Evolutionary conservation across 2,888 invertebrate genomes (phyloP), one percentile per base, ranked within the genome.

Genomic region (Erynnis tages): DNA sequence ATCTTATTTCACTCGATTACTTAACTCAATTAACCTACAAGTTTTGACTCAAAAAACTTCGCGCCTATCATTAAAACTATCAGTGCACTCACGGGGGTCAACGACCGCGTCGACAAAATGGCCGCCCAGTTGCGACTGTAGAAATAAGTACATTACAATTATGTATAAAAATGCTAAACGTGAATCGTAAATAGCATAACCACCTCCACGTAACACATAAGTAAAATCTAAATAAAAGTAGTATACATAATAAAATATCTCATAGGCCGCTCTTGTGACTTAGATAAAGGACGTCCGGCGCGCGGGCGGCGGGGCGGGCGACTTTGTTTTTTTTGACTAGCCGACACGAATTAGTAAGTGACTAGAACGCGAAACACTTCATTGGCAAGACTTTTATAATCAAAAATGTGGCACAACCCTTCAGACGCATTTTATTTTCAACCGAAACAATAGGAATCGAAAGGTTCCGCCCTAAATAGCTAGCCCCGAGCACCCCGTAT

Each of bases 301-400:
- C 35, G 59, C 41, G 63, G 54, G 56, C 14, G 62, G 49, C n/a
- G 56, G 54, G 34, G 57, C 54, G 52, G 59, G 60, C 43, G 54
- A 41, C 49, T 52, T 57, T 53, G 48, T 53, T 52, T 38, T 34
- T 62, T 76, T 79, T 87, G 87, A 87, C 87, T 87, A 87, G 87
- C 84, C 87, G 75, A 83, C 82, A 83, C 82, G 78, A 80, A 79
- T 80, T 72, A 78, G 79, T 71, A 75, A 85, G 73, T 87, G 88
- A 88, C 88, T 88, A 88, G 88, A 87, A 82, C 82, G 69, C 79
- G 82, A 80, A 74, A 81, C 80, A 71, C 70, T 73, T 69, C 74
- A 74, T 76, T 85, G 87, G 86, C 87, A 85, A 86, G 86, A 85
- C 73, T 75, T 69, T 66, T 16, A 14, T 13, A 27, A 41, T 23